A percentile compares a stretch with the other conserved stretches of the same genome.
These are phyloP conservation scores for Strigamia transsilvanica DNA, from an alignment of 2,888 invertebrate genomes.

Conservation along the genomic window DNA sequence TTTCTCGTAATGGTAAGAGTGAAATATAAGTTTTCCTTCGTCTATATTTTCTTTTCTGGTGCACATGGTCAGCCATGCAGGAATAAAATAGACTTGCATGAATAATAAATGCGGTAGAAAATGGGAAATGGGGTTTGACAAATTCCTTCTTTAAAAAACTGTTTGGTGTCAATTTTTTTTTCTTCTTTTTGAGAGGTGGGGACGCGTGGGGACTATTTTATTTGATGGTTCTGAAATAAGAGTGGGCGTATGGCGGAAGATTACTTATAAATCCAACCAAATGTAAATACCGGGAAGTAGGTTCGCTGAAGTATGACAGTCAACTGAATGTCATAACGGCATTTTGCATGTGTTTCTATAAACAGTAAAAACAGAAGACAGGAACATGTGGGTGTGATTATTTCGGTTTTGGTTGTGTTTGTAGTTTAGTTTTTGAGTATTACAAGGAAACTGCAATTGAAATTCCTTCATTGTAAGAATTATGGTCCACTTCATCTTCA, in stretches of 20 bases:
- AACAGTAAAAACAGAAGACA: no score
- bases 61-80: conserved; percentile 34
- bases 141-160: conserved; percentile 22
- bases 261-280: no score
- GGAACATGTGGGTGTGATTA: no score
- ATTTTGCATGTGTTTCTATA: no score
- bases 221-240: neutral
- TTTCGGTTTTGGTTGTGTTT: no score
- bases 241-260: neutral
- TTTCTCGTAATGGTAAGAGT: neutral
- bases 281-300: no score
- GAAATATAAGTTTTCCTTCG: conserved; percentile 40
- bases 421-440: no score
- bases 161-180: conserved; percentile 2
- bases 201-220: neutral
- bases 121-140: neutral
- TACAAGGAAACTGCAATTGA: no score
- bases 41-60: neutral
- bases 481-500: no score
- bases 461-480: no score
- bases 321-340: no score
- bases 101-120: conserved; percentile 32
- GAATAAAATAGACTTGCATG: conserved; percentile 42
- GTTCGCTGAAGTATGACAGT: no score
- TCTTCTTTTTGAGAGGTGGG: neutral